These are phyloP conservation scores for Megaustenia siamemsis DNA, from an alignment of 2,888 invertebrate species.

Conservation along the genomic window DNA sequence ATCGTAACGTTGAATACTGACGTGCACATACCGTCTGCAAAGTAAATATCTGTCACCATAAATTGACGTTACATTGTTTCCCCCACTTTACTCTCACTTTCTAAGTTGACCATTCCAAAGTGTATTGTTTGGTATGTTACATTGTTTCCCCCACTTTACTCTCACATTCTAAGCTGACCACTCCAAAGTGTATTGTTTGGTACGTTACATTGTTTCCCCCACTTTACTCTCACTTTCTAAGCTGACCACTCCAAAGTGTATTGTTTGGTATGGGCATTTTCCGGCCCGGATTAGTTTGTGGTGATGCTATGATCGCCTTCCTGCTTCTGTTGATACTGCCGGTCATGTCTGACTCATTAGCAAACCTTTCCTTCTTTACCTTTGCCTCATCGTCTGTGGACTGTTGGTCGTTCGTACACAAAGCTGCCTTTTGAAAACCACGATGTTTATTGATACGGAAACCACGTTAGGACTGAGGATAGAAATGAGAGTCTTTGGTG, in stretches of 20 bases:
- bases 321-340: neutral
- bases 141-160: too few relatives aligned
- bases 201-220: too few relatives aligned
- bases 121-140: too few relatives aligned
- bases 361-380: neutral
- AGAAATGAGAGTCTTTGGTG: neutral
- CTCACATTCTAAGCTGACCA: too few relatives aligned
- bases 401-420: neutral
- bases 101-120: too few relatives aligned
- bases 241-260: neutral
- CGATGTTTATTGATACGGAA: neutral
- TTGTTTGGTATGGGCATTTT: neutral
- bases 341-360: neutral
- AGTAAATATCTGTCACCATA: too few relatives aligned
- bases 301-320: neutral
- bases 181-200: too few relatives aligned
- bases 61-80: too few relatives aligned
- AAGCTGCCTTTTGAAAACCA: neutral
- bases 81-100: too few relatives aligned
- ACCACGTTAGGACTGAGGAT: neutral
- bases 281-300: neutral
- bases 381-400: neutral
- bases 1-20: too few relatives aligned
- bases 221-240: too few relatives aligned
- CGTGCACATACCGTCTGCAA: too few relatives aligned